These are phyloP conservation scores for Anguilla rostrata DNA, from an alignment of 2,113 vertebrate species.

Conservation along the genomic window DNA sequence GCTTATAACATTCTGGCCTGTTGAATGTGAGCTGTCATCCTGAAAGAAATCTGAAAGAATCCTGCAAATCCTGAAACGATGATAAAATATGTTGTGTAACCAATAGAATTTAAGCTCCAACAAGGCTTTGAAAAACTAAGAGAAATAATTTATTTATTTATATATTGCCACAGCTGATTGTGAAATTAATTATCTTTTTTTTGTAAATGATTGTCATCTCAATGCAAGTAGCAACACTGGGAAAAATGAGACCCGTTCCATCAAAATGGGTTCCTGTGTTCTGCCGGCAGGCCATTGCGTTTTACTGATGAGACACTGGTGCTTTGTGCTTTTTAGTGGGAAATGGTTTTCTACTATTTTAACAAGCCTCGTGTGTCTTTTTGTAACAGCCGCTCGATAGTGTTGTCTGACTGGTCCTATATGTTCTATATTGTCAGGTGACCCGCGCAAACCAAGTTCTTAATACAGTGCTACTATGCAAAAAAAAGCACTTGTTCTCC, in stretches of 20 bases:
- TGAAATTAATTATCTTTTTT: slow-evolving; percentile 68
- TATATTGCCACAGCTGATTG: slow-evolving; percentile 62
- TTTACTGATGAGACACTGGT: slow-evolving; percentile 38
- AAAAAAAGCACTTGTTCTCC: neutral
- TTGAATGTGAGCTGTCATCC: slow-evolving; percentile 62
- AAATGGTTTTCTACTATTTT: slow-evolving; percentile 52
- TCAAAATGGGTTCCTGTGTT: slow-evolving; percentile 3
- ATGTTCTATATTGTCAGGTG: slow-evolving; percentile 24
- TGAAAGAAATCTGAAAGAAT: slow-evolving; percentile 79
- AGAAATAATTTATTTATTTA: slow-evolving; percentile 74
- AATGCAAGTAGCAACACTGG: neutral
- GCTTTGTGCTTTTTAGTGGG: slow-evolving; percentile 55
- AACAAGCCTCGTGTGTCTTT: slow-evolving; percentile 63
- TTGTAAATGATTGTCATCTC: slow-evolving; percentile 42
- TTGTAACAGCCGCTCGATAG: slow-evolving; percentile 38
- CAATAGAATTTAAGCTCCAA: slow-evolving; percentile 85
- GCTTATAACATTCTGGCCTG: slow-evolving; percentile 81
- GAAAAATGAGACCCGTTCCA: neutral
- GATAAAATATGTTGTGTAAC: slow-evolving; percentile 74
- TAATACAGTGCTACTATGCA: slow-evolving; percentile 32
- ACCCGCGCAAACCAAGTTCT: slow-evolving; percentile 46
- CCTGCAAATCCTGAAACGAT: slow-evolving; percentile 76
- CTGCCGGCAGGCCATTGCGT: slow-evolving; percentile 1
- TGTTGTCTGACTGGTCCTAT: slow-evolving; percentile 24
- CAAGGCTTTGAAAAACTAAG: slow-evolving; percentile 80